Percentiles rank a stretch among this genome's conserved stretches.
These are phyloP conservation scores for Muntiacus reevesi DNA, from an alignment of 2,113 vertebrate genomes.

Conservation along the genomic window DNA sequence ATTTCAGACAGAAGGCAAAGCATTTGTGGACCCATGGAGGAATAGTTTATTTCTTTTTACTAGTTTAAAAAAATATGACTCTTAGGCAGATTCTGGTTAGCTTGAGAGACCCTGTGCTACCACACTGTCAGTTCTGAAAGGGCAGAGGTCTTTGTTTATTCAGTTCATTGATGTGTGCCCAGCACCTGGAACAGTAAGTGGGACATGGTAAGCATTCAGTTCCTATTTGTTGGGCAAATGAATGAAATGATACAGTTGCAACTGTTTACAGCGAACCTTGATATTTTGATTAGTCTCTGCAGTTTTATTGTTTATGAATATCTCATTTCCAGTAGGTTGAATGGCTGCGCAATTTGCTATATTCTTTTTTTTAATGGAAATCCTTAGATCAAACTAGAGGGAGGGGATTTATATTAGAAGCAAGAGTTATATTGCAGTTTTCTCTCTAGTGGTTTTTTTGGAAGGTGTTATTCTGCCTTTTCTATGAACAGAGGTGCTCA, in stretches of 20 bases:
- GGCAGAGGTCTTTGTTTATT: slow-evolving; percentile 5
- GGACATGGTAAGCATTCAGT: neutral
- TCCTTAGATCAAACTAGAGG: neutral
- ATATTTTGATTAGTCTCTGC: slow-evolving; percentile 25
- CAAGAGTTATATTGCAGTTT: neutral
- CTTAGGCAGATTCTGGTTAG: neutral
- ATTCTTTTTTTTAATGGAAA: slow-evolving; percentile 37
- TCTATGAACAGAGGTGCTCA: slow-evolving; percentile 54
- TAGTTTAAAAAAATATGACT: neutral
- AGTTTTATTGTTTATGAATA: slow-evolving; percentile 50
- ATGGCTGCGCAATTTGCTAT: neutral
- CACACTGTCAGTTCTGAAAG: neutral
- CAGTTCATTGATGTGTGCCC: neutral
- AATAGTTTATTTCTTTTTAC: neutral
- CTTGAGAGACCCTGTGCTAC: neutral
- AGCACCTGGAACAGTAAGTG: neutral
- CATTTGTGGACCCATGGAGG: neutral
- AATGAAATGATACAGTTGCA: slow-evolving; percentile 2
- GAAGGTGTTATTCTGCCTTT: slow-evolving; percentile 49
- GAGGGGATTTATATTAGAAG: slow-evolving; percentile 23
- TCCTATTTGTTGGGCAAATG: slow-evolving; percentile 5
- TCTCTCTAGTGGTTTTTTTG: slow-evolving; percentile 18
- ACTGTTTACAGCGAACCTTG: neutral
- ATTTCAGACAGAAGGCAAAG: neutral
- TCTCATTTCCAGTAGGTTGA: slow-evolving; percentile 5